A percentile compares a stretch with the other conserved stretches of the same genome.
These are phyloP conservation scores for Aldrovandia affinis DNA, from an alignment of 2,797 vertebrate genomes.

Conservation along the genomic window DNA sequence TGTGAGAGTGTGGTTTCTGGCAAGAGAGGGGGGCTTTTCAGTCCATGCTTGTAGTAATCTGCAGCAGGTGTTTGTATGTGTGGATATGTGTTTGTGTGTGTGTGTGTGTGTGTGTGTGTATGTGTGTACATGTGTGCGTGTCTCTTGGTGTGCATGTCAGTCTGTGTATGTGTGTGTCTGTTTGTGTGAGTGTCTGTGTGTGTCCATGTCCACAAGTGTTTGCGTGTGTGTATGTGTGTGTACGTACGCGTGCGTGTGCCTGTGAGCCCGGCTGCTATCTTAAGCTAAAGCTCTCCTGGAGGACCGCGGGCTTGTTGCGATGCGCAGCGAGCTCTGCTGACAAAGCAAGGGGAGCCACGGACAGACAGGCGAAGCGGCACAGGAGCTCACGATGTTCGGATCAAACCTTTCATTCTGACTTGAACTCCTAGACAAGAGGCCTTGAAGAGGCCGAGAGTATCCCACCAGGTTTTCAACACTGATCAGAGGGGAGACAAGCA, in stretches of 20 bases:
- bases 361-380: slow-evolving; percentile 37
- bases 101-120: too few relatives aligned
- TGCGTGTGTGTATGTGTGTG: slow-evolving; percentile 6
- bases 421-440: slow-evolving; percentile 62
- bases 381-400: slow-evolving; percentile 25
- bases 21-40: too few relatives aligned
- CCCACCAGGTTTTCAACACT: slow-evolving; percentile 85
- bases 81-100: too few relatives aligned
- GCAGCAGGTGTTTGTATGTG: not conserved
- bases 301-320: not conserved
- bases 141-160: not conserved
- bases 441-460: too few relatives aligned
- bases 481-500: slow-evolving; percentile 58
- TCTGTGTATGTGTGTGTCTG: too few relatives aligned
- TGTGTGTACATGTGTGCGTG: too few relatives aligned
- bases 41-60: too few relatives aligned
- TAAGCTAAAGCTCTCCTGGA: not conserved
- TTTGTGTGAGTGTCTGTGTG: not conserved
- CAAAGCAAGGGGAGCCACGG: not conserved
- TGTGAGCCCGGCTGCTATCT: not conserved
- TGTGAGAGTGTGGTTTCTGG: too few relatives aligned
- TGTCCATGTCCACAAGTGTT: not conserved
- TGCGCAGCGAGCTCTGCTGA: not conserved
- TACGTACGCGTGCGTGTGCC: not conserved
- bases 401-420: slow-evolving; percentile 74